Conservation (phyloP, 2,888 invertebrate species). For the Aquatica leii region DNA sequence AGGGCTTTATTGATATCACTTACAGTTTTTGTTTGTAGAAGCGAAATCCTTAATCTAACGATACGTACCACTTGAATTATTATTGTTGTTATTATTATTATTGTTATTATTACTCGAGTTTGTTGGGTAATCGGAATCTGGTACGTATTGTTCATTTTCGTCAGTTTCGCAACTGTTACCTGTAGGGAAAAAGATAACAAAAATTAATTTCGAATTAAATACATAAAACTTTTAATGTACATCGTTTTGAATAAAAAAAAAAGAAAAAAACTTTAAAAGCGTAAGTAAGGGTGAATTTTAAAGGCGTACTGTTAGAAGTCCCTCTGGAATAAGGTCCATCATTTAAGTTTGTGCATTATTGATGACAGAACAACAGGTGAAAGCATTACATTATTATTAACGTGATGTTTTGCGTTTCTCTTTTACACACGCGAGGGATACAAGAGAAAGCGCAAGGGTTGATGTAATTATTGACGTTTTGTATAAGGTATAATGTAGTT, state of each 20-base stretch:
- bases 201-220: slow-evolving; percentile 10
- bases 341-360: slow-evolving; percentile 55
- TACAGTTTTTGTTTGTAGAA: slow-evolving; percentile 21
- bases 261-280: slow-evolving; percentile 13
- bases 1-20: slow-evolving; percentile 39
- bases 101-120: slow-evolving; percentile 36
- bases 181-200: slow-evolving; percentile 44
- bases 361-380: slow-evolving; percentile 54
- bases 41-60: not conserved
- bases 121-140: slow-evolving; percentile 56
- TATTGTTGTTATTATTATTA: not conserved
- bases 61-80: slow-evolving; percentile 23
- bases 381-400: slow-evolving; percentile 41
- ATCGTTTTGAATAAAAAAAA: slow-evolving; percentile 4
- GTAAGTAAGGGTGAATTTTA: slow-evolving; percentile 29
- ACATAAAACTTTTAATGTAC: slow-evolving; percentile 3
- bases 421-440: slow-evolving; percentile 10
- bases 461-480: slow-evolving; percentile 23
- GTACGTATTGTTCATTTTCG: slow-evolving; percentile 64
- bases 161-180: slow-evolving; percentile 65
- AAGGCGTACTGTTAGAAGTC: slow-evolving; percentile 33
- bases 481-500: slow-evolving; percentile 29
- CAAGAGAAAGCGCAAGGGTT: slow-evolving; percentile 15
- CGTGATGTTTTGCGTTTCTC: slow-evolving; percentile 23
- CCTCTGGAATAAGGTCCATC: slow-evolving; percentile 52